Evolutionary conservation across 1,140 invertebrate genomes (phyloP).

Genomic region (Trichoplusia ni): DNA sequence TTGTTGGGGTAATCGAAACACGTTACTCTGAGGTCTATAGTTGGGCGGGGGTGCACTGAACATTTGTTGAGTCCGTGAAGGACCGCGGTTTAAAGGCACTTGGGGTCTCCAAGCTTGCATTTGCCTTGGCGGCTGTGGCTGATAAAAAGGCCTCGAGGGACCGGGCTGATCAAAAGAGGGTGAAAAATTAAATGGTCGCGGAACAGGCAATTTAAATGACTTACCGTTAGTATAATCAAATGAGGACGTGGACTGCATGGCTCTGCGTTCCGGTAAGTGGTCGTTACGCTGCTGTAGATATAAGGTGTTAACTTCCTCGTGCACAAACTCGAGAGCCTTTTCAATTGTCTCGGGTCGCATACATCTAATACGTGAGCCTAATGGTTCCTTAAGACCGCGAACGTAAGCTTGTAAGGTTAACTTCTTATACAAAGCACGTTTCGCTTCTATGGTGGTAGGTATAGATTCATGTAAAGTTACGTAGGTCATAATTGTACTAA

Average conservation of each 20-base stretch:
- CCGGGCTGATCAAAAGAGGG: no score
- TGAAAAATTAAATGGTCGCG: neutral
- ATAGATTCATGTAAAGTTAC: conserved; percentile 27
- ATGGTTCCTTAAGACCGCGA: conserved; percentile 30
- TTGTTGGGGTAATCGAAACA: conserved; percentile 18
- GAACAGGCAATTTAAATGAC: neutral
- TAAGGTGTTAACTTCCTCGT: conserved; percentile 33
- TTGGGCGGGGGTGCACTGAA: conserved; percentile 28
- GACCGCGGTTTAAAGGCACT: neutral
- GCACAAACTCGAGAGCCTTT: conserved; percentile 27
- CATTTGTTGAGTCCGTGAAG: conserved; percentile 33
- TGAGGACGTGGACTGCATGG: neutral
- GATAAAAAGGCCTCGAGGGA: no score
- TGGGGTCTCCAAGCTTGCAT: neutral
- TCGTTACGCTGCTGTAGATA: no score
- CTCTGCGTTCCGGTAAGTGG: conserved; percentile 3
- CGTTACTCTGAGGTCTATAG: conserved; percentile 18
- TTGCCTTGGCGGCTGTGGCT: neutral
- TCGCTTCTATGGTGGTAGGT: no score
- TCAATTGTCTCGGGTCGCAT: no score
- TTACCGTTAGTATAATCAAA: neutral
- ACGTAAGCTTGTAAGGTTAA: conserved; percentile 32
- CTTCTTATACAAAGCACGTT: no score
- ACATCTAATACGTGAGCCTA: conserved; percentile 28
- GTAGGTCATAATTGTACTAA: no score